Conservation (phyloP, 2,113 vertebrate species). For the Puffinus mauretanicus region DNA sequence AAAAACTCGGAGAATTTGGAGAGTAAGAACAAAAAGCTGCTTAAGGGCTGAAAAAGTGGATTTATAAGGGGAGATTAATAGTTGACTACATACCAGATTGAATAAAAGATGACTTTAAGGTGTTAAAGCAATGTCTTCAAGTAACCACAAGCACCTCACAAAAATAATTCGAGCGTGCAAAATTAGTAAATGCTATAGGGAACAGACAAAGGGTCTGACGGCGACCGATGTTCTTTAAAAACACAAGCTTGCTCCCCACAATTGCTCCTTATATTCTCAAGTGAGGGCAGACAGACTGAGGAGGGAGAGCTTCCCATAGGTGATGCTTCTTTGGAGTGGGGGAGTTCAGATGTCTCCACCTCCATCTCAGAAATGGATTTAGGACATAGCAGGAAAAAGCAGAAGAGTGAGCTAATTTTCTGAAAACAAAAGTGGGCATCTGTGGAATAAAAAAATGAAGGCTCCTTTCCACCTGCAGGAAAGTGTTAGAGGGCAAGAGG, state of each 20-base stretch:
- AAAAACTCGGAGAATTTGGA: background rate
- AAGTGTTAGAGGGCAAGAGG: background rate
- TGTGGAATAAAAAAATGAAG: background rate
- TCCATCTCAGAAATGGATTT: background rate
- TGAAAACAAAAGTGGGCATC: background rate
- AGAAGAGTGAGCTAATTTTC: background rate
- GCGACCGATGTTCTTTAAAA: background rate
- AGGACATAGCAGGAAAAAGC: background rate
- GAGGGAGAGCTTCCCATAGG: background rate
- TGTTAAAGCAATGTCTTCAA: background rate
- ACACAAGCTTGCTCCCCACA: background rate
- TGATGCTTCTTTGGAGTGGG: background rate
- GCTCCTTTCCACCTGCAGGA: background rate
- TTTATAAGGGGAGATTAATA: background rate
- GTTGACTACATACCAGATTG: background rate
- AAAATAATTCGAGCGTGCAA: background rate
- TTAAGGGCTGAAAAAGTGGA: background rate
- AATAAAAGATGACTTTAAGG: background rate
- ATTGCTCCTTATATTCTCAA: background rate
- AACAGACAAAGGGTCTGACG: background rate
- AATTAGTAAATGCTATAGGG: background rate
- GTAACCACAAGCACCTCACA: background rate
- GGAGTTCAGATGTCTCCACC: background rate
- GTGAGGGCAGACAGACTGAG: background rate
- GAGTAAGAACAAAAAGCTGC: background rate